Evolutionary conservation across 2,888 invertebrate species (phyloP).

Genomic region (Anorthoa munda): DNA sequence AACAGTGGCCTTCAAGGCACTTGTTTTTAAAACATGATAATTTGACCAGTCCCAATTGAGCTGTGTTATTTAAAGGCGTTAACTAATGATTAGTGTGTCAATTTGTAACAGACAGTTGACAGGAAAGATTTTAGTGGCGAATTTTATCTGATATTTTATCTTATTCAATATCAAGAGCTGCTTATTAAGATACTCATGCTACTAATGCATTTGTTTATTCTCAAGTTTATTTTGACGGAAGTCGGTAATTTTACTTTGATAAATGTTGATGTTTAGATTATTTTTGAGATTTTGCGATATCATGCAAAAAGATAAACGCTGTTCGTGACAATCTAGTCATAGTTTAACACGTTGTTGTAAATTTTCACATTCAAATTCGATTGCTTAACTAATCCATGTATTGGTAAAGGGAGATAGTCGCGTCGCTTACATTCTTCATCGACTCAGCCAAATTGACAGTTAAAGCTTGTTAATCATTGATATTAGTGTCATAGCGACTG

Average conservation of each 20-base stretch:
- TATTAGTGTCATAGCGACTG: neutral
- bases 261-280: slow-evolving; percentile 24
- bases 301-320: slow-evolving; percentile 45
- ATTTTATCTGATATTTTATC: slow-evolving; percentile 38
- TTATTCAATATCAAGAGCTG: slow-evolving; percentile 7
- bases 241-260: slow-evolving; percentile 35
- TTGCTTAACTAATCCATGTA: neutral
- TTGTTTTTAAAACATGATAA: slow-evolving; percentile 32
- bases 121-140: slow-evolving; percentile 6
- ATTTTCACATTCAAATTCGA: slow-evolving; percentile 12
- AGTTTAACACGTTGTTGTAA: neutral
- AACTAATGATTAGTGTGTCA: slow-evolving; percentile 46
- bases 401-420: neutral
- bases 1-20: slow-evolving; percentile 27
- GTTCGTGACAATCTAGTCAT: slow-evolving; percentile 1
- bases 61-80: slow-evolving; percentile 8
- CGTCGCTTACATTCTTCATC: neutral
- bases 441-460: neutral
- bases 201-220: neutral
- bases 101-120: slow-evolving; percentile 29
- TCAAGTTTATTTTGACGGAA: slow-evolving; percentile 31
- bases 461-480: neutral
- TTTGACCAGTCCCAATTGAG: slow-evolving; percentile 26
- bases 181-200: neutral
- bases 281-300: slow-evolving; percentile 14